These are phyloP conservation scores for Prietella phreatophila DNA, from an alignment of 2,113 vertebrate species.

Conservation along the genomic window DNA sequence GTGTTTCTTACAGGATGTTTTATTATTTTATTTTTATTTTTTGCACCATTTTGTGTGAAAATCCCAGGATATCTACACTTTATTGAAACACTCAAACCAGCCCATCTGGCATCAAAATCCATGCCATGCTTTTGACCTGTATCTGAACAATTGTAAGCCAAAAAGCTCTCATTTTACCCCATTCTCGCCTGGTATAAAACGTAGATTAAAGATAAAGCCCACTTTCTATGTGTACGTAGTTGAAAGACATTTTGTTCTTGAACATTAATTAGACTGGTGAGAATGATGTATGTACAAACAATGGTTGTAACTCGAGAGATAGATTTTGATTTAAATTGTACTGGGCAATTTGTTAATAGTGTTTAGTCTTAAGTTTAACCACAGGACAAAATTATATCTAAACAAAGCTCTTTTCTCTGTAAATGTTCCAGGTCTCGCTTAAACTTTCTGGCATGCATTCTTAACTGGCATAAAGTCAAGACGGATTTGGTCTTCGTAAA, in stretches of 20 bases:
- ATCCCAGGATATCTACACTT: too few relatives aligned
- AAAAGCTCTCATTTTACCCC: not conserved
- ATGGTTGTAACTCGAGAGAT: not conserved
- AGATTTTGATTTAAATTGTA: constrained; percentile 3
- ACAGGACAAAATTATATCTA: constrained; percentile 26
- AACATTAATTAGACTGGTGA: not conserved
- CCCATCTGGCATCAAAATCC: not conserved
- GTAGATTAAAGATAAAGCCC: not conserved
- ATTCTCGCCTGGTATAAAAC: not conserved
- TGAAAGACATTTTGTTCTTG: not conserved
- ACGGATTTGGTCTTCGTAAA: constrained; percentile 41
- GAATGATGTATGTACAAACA: not conserved
- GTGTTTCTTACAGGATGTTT: not conserved
- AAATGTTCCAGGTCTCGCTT: constrained; percentile 42
- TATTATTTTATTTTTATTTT: not conserved
- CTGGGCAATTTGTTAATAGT: not conserved
- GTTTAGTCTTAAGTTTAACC: constrained; percentile 19
- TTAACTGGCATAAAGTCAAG: constrained; percentile 38
- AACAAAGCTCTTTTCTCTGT: constrained; percentile 26
- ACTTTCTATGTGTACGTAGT: not conserved
- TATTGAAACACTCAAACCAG: not conserved
- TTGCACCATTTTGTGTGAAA: not conserved
- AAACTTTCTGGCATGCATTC: constrained; percentile 37
- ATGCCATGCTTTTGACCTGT: not conserved
- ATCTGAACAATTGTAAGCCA: not conserved